Percentiles rank a stretch among this genome's conserved stretches.
These are phyloP conservation scores for Anticlea derivata DNA, from an alignment of 2,888 invertebrate genomes.

Conservation along the genomic window DNA sequence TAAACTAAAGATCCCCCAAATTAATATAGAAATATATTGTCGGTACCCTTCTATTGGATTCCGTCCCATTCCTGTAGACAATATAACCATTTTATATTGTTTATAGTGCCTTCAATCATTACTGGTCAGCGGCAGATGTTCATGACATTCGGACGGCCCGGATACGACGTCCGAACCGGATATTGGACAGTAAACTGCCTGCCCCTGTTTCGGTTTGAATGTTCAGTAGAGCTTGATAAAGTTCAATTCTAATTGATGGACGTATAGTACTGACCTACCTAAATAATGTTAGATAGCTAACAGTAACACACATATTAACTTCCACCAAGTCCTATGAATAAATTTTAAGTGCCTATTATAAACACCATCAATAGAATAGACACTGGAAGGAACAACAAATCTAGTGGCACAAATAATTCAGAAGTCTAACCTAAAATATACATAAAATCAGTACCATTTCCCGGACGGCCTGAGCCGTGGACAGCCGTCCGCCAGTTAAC, in stretches of 20 bases:
- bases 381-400: too few relatives aligned
- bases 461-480: slow-evolving; percentile 60
- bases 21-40: too few relatives aligned
- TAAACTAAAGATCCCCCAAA: too few relatives aligned
- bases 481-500: slow-evolving; percentile 60
- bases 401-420: slow-evolving; percentile 57
- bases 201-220: slow-evolving; percentile 49
- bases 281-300: too few relatives aligned
- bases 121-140: slow-evolving; percentile 49
- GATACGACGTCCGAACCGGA: slow-evolving; percentile 61
- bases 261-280: too few relatives aligned
- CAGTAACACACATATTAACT: too few relatives aligned
- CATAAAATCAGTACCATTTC: slow-evolving; percentile 62
- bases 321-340: too few relatives aligned
- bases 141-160: slow-evolving; percentile 50
- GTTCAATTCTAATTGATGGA: slow-evolving; percentile 30
- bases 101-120: slow-evolving; percentile 30
- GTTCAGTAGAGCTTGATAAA: slow-evolving; percentile 35
- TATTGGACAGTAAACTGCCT: slow-evolving; percentile 68
- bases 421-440: slow-evolving; percentile 63
- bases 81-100: slow-evolving; percentile 3
- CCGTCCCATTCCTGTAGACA: background rate
- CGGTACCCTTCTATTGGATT: too few relatives aligned
- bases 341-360: too few relatives aligned
- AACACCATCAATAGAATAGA: background rate